Evolutionary conservation across 2,113 vertebrate species (phyloP), one percentile per base, ranked within the genome.

Genomic region (Thalassarche chlororhynchos): DNA sequence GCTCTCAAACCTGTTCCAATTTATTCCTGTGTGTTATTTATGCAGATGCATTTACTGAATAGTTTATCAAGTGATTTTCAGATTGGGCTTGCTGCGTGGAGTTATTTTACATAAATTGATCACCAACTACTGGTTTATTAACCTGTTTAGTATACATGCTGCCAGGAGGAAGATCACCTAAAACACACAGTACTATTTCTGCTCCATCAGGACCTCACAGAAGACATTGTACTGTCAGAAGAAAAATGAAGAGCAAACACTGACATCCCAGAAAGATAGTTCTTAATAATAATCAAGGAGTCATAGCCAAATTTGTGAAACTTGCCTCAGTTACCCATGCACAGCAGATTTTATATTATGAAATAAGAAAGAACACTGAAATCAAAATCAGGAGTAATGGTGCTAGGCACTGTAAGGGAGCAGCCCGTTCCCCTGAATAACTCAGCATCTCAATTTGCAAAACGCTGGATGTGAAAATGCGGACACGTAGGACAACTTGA

Each of bases 51-150:
- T 91, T 96, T 93, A 84, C 40, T 66, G 93, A 96, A 91, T 42
- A 85, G 94, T 88, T 96, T 95, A 96, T 87, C 77, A 93, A 93
- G 68, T 88, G 46, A 95, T 96, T 95, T 95, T 87, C 80, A 76
- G 49, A 82, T 84, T 71, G 72, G 23, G 26, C 54, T 93, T 87
- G 65, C 61, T 89, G 52, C 74, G 91, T 79, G 61, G 47, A 94
- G 40, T 84, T 92, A 80, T 60, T 94, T 90, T 84, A 81, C 61
- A 85, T 72, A 83, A 96, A 93, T 2, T 88, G 89, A 91, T 92
- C 49, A 65, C 25, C 36, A 75, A 2, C 77, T 69, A 40, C 36
- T 20, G n/a, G 36, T 86, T 90, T 93, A 49, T 80, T 84, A 95
- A 71, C 18, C 34, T 54, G 13, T 54, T 93, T 54, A 89, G 77